Base-by-base conservation (phyloP, 2,797 vertebrate species). In the Oophaga sylvatica region DNA sequence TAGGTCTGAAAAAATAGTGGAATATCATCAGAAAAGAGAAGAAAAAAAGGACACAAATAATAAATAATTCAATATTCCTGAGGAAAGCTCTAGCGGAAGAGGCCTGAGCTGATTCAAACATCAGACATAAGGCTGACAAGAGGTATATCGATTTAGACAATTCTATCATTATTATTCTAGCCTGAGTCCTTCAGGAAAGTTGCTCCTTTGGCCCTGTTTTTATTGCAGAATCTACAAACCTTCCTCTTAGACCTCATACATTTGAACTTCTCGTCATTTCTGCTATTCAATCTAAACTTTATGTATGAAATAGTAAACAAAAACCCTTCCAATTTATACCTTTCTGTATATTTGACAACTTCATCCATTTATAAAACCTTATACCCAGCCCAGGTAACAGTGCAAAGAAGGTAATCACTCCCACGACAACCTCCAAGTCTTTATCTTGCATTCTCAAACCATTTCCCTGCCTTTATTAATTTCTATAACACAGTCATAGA, bases 51-150 rank as follows among this genome's bases (percentile, higher is more conserved):
- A 94, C 93, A 95, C 94, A 96, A 95, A 96, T 95, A 95, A 95
- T 96, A 96, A 95, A 96, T 96, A 96, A 96, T 95, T 96, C 95
- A 96, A 92, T 93, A 95, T 95, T 96, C 94, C 93, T 86, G 91
- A 94, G 94, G 93, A 95, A 95, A 95, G 93, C 93, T 94, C 92
- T 93, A 91, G 92, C 92, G 92, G 94, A 94, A 95, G 94, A 94
- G 94, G 93, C 91, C 92, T 92, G 93, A 90, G 93, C 94, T 95
- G 95, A 96, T 96, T 96, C 95, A 94, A 95, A 96, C 94, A 95
- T 96, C 94, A 95, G 95, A 95, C 91, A 91, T 93, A 91, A 91
- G 91, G 93, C 93, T 95, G 94, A 96, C 95, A 95, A 94, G 94
- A 95, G 94, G 95, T 91, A 92, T 95, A 95, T 96, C 90, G 95